Base-by-base conservation (phyloP, 1,140 invertebrate genomes). In the Euura saliciscinereae region DNA sequence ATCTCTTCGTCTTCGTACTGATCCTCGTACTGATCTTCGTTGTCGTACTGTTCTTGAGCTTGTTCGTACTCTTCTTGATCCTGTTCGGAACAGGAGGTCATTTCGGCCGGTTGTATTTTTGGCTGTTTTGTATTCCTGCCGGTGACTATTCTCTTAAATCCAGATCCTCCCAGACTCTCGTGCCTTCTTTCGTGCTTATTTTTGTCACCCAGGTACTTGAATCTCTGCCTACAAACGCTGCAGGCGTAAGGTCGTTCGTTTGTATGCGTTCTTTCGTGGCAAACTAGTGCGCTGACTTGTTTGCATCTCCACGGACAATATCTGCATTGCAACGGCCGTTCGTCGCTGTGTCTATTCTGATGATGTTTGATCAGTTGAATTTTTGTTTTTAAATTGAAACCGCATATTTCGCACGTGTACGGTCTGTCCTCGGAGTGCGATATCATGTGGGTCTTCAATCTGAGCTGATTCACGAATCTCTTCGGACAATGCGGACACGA, bases 181-280 rank as follows among this genome's bases (percentile, higher is more conserved):
- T 88, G 86, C 70, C 86, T 74, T 51, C 85, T 81, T 46, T 88
- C 86, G 13, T 88, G 86, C 64, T 88, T 88, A 66, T 88, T 88
- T 45, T 87, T 88, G 68, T 88, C 86, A 84, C 98, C 97, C 81
- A 99, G 97, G 84, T 98, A 91, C 76, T 98, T 91, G 88, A 99
- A 99, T 2, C 96, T 94, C 85, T 99, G 99, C 46, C 95, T 93
- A 83, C 98, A 99, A 75, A 99, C 97, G 82, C 98, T 97, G 86
- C 98, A 99, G 59, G 96, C 94, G 86, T 98, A 99, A 1, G 98
- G 98, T 70, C 98, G 89, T 86, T 99, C 98, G 85, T 99, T 97
- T 4, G 98, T 99, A 82, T 99, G 98, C 2, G 98, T 99, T 73
- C 98, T 89, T 84, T 99, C 97, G 87, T 99, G 98, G 73, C 86